Conservation (phyloP, 2,888 invertebrate genomes). For the Oscheius sp. region DNA sequence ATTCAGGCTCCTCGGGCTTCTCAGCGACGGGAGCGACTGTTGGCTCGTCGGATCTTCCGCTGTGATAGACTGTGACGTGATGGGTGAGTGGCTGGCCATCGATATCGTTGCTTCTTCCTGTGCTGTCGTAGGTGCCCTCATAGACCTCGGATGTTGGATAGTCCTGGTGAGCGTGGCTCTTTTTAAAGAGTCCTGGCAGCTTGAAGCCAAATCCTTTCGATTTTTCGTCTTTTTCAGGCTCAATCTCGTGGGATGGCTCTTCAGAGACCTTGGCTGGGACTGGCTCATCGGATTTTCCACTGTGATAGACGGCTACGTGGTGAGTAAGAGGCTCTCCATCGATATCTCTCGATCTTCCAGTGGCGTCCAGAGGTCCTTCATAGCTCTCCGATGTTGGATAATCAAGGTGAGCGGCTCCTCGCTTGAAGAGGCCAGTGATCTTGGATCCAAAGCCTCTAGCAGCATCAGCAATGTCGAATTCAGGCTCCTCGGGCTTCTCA, state of each 20-base stretch:
- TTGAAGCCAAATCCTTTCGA: constrained; percentile 31
- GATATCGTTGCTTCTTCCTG: constrained; percentile 23
- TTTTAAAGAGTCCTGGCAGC: constrained; percentile 47
- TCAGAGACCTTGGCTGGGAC: neutral
- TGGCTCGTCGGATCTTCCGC: constrained; percentile 34
- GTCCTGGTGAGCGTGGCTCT: constrained; percentile 48
- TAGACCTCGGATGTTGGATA: constrained; percentile 50
- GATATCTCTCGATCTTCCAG: neutral
- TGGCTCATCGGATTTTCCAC: constrained; percentile 15
- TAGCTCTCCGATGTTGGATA: constrained; percentile 39
- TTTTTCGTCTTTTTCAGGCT: neutral
- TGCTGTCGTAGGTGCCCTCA: constrained; percentile 38
- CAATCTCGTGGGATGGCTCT: constrained; percentile 8
- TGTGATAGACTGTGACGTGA: constrained; percentile 44
- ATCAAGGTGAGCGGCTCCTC: constrained; percentile 36
- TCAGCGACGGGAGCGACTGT: neutral
- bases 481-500: neutral
- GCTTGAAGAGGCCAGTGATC: constrained; percentile 43
- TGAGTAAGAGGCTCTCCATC: constrained; percentile 10
- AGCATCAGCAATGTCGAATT: constrained; percentile 13
- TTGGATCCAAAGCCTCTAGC: constrained; percentile 26
- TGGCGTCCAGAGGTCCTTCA: constrained; percentile 28
- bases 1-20: neutral
- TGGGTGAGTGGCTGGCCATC: constrained; percentile 35
- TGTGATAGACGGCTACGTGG: constrained; percentile 34